These are phyloP conservation scores for Hipparchia sbordonii DNA, from an alignment of 2,888 invertebrate species.

Conservation along the genomic window DNA sequence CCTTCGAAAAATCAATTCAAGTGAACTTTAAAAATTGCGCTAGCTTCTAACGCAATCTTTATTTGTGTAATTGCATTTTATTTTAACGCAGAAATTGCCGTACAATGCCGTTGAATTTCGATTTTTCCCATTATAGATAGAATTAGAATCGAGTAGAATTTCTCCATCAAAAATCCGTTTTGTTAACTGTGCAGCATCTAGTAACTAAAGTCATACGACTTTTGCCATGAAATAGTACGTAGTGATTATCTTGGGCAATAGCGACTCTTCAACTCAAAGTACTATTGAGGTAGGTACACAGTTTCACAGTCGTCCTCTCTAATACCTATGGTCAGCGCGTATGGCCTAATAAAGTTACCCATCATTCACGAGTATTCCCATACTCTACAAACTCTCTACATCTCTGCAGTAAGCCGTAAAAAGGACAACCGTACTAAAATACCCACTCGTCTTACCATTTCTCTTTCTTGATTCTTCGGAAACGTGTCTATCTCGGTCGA, in stretches of 20 bases:
- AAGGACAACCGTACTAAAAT: constrained; percentile 62
- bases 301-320: neutral
- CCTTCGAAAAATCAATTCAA: neutral
- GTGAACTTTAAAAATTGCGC: neutral
- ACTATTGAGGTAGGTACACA: constrained; percentile 9
- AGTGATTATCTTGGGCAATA: neutral
- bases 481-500: constrained; percentile 70
- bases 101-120: neutral
- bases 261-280: neutral
- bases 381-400: constrained; percentile 3
- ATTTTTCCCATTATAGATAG: too few species aligned
- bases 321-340: constrained; percentile 14
- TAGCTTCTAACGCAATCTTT: neutral
- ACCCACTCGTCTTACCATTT: constrained; percentile 63
- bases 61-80: neutral
- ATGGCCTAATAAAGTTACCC: constrained; percentile 17
- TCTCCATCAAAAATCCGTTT: too few species aligned
- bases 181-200: too few species aligned
- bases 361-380: constrained; percentile 24
- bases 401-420: constrained; percentile 43
- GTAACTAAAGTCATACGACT: too few species aligned
- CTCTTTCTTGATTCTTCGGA: constrained; percentile 71
- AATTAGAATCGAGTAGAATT: too few species aligned
- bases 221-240: too few species aligned
- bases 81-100: neutral